Percentiles rank a stretch among this genome's conserved stretches.
Evolutionary conservation across 2,888 invertebrate genomes (phyloP).

Genomic region (Meandrusa payeni): DNA sequence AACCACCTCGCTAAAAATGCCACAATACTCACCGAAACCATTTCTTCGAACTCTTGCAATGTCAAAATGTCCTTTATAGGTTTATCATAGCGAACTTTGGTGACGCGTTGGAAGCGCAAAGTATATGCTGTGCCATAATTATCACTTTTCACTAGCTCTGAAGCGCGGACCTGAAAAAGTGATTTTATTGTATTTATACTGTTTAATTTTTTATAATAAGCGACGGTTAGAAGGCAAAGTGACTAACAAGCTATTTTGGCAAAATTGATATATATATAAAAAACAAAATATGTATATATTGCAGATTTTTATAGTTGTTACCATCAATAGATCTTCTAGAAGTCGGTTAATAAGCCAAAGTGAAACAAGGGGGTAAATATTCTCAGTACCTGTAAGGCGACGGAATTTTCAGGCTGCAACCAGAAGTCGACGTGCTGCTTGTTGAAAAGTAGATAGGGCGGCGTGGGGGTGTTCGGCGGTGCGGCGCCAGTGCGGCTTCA

Average conservation of each 20-base stretch:
- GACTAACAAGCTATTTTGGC: too few species aligned
- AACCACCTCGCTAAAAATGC: too few species aligned
- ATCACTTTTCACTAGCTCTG: slow-evolving; percentile 88
- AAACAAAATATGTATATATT: too few species aligned
- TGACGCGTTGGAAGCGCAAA: slow-evolving; percentile 92
- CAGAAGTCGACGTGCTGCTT: slow-evolving; percentile 89
- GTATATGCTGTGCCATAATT: slow-evolving; percentile 87
- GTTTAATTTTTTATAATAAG: too few species aligned
- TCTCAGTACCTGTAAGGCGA: slow-evolving; percentile 87
- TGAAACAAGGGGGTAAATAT: too few species aligned
- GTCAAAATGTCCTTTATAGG: slow-evolving; percentile 89
- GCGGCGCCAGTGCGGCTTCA: slow-evolving; percentile 81
- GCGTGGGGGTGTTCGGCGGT: slow-evolving; percentile 55
- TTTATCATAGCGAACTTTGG: slow-evolving; percentile 90
- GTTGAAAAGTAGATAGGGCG: slow-evolving; percentile 79
- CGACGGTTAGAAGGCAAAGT: too few species aligned
- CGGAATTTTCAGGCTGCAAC: slow-evolving; percentile 90
- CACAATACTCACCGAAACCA: slow-evolving; percentile 79
- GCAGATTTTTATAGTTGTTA: too few species aligned
- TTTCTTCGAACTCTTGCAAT: slow-evolving; percentile 83
- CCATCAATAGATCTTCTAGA: too few species aligned
- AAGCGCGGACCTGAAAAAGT: slow-evolving; percentile 85
- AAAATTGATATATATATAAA: too few species aligned
- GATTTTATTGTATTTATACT: too few species aligned
- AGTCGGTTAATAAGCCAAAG: too few species aligned